Evolutionary conservation across 2,113 vertebrate species (phyloP), one percentile per base, ranked within the genome.

Genomic region (Bos indicus): DNA sequence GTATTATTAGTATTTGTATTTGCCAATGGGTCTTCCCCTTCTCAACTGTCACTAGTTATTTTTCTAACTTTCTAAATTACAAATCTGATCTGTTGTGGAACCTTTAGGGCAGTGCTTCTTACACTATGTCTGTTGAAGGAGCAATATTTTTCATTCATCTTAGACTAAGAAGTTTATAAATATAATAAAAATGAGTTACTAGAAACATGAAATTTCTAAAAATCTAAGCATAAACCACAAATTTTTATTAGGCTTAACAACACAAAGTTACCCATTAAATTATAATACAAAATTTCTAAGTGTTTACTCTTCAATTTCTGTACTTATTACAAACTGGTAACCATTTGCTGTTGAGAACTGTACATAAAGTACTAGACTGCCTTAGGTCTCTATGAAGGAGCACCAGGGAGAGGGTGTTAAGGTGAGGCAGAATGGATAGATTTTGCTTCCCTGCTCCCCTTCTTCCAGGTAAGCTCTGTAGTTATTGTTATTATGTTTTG

Each of bases 121-220:
- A 87, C 51, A 80, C 60, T 78, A 28, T 81, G 59, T 23, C 4
- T 91, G 11, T 91, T 81, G 77, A 82, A 82, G 56, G 74, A 80
- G 52, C 13, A 84, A 36, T 88, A 59, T 82, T 88, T 91, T 96
- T 51, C 85, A 51, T 88, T 94, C 21, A 74, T 67, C 28, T 91
- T 23, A 94, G 17, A 71, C 67, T 94, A 92, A 92, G 83, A 77
- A 36, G 83, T 88, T 94, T 94, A 30, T 83, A 64, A 92, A 94
- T 62, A 33, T 4, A 82, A 23, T 86, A 81, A 57, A 54, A 91
- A 71, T 67, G 23, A 85, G 17, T 62, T 84, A 51, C 26, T 88
- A 40, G 48, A 19, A 85, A 95, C 28, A 12, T 90, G 51, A 62
- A 60, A 88, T 62, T 62, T 96, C 28, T 28, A 43, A 78, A 94